Conservation (phyloP, 2,113 vertebrate genomes). For the Ciconia maguari region DNA sequence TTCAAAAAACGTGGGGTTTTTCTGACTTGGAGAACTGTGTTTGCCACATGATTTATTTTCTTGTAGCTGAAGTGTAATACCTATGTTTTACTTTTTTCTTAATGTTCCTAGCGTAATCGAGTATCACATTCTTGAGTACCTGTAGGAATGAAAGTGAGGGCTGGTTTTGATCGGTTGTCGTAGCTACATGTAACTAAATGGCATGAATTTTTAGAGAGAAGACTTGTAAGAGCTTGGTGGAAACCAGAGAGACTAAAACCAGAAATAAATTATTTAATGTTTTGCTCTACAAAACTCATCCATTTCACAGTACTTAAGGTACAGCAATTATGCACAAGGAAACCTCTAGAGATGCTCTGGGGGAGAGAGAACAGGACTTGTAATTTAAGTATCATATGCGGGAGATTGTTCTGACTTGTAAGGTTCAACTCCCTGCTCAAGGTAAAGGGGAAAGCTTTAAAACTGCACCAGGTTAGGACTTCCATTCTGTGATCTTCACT, state of each 20-base stretch:
- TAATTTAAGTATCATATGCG: neutral
- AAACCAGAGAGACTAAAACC: neutral
- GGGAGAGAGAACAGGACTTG: neutral
- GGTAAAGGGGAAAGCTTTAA: neutral
- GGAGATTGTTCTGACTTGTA: neutral
- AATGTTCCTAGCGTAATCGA: neutral
- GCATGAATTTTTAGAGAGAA: neutral
- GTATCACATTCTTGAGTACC: neutral
- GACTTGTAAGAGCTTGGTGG: neutral
- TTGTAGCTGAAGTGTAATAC: neutral
- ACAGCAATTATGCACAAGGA: neutral
- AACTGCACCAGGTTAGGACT: neutral
- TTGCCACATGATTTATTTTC: neutral
- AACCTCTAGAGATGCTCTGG: neutral
- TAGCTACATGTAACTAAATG: neutral
- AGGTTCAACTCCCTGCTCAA: neutral
- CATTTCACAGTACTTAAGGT: neutral
- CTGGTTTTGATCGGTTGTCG: neutral
- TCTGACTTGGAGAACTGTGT: neutral
- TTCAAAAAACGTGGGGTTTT: neutral
- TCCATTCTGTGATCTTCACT: neutral
- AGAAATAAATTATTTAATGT: neutral
- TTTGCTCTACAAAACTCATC: neutral
- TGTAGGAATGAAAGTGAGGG: neutral
- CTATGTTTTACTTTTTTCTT: neutral